Base-by-base conservation (phyloP, 2,797 vertebrate species). In the Scomberomorus guttatus region DNA sequence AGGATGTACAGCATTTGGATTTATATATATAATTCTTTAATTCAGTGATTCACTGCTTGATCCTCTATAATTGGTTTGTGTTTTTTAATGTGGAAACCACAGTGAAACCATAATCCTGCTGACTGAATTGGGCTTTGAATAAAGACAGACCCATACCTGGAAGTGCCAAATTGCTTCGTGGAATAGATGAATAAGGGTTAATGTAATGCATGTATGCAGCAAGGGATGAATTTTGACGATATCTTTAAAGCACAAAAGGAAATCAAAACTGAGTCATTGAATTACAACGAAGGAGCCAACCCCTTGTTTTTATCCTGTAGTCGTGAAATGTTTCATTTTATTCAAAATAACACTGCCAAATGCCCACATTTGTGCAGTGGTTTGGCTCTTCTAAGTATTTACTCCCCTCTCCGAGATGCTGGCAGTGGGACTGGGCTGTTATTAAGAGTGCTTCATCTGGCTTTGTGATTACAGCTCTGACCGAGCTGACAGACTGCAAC, bases 401-500 rank as follows among this genome's bases (percentile, higher is more conserved):
- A 66, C 78, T 68, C 56, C 52, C 54, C 73, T 75, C 75, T 75
- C 69, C 6, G 61, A 84, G 81, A 80, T 22, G 67, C 63, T 86
- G 84, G 81, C 83, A 71, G 46, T 29, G 13, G 62, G 50, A 60
- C 74, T 46, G 80, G 82, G 70, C 69, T 85, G 83, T 89, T 84
- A 86, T 89, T 88, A 92, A 73, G 77, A 85, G 86, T 54, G 78
- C 80, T 90, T 89, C 87, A 88, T 88, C 85, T 87, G 81, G 78
- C 83, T 91, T 87, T 89, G 85, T 90, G 86, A 88, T 91, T 83
- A 84, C 82, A 88, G 86, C 90, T 87, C 87, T 80, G 82, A 89
- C 90, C 82, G 81, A 64, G 84, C 86, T 72, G 90, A 88, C 90
- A 89, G 80, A 80, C 65, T 82, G 84, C 65, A 84, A 75, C 81